These are phyloP conservation scores for Celastrina argiolus DNA, from an alignment of 2,888 invertebrate genomes.

Conservation along the genomic window DNA sequence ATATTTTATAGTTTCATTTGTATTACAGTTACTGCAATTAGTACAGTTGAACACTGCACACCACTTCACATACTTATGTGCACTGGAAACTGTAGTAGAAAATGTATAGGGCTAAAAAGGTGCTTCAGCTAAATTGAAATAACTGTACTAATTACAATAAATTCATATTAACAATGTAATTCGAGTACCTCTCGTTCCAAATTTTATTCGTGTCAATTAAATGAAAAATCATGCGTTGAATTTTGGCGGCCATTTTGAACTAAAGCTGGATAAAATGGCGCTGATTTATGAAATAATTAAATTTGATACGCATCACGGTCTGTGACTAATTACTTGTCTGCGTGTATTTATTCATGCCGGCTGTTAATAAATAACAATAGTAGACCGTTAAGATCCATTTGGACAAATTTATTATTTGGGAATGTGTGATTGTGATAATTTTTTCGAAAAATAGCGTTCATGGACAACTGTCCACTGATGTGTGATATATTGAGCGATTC, in stretches of 20 bases:
- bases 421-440: background rate
- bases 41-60: no score
- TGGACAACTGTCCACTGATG: background rate
- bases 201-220: background rate
- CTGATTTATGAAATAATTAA: conserved; percentile 21
- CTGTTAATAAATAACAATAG: background rate
- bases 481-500: no score
- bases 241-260: background rate
- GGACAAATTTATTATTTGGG: background rate
- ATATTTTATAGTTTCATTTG: no score
- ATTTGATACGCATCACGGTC: conserved; percentile 6
- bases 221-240: background rate
- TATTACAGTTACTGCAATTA: no score
- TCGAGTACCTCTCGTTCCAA: background rate
- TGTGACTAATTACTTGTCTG: background rate
- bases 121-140: no score
- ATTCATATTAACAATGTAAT: background rate
- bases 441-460: background rate
- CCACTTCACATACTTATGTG: no score
- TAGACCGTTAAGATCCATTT: background rate
- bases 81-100: no score
- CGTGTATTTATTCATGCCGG: background rate
- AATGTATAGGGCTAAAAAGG: no score
- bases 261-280: conserved; percentile 1
- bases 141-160: background rate